A percentile compares a stretch with the other conserved stretches of the same genome.
Evolutionary conservation across 2,888 invertebrate species (phyloP).

Genomic region (Norana najaformis): DNA sequence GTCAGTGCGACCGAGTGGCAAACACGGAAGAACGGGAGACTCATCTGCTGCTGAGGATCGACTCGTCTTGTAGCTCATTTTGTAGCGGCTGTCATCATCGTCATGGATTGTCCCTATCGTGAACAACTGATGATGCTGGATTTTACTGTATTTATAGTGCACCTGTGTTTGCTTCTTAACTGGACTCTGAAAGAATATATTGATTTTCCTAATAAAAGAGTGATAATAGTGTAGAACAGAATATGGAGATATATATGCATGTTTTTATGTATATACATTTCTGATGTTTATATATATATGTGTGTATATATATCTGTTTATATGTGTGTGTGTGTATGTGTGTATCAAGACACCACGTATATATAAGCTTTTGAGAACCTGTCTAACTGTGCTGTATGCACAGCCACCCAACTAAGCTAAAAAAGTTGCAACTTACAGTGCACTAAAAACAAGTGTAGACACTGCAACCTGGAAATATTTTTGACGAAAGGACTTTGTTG

Average conservation of each 20-base stretch:
- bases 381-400: no score
- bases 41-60: neutral
- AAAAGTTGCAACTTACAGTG: no score
- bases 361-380: no score
- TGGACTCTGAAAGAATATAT: neutral
- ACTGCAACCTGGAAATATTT: no score
- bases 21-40: neutral
- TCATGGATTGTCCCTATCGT: neutral
- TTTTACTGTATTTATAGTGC: neutral
- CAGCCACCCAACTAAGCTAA: no score
- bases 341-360: no score
- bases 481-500: no score
- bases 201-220: neutral
- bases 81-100: neutral
- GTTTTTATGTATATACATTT: no score
- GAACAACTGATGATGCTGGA: neutral
- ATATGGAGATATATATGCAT: neutral
- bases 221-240: neutral
- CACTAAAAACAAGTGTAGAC: no score
- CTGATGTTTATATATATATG: no score
- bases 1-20: neutral
- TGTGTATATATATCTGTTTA: no score
- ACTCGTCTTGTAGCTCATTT: neutral
- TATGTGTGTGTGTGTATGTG: no score
- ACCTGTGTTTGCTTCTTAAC: neutral